Base-by-base conservation (phyloP, 2,113 vertebrate species). In the Mirza zaza region DNA sequence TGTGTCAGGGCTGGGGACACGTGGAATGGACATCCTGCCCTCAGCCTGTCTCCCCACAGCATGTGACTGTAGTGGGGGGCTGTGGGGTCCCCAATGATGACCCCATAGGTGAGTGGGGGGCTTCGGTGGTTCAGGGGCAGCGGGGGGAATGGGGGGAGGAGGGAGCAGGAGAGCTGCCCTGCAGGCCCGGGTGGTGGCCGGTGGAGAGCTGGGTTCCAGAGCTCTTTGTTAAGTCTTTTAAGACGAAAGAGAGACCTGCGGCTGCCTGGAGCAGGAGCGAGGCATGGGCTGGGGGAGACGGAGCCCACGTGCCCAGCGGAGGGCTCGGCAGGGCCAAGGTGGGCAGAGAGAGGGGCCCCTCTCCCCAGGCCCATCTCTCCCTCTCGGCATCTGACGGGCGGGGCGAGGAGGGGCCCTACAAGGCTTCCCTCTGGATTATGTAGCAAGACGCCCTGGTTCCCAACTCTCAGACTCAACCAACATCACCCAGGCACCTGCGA, bases 321-420 rank as follows among this genome's bases (percentile, higher is more conserved):
- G 70, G 70, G 39, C 70, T 45, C 11, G 42, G 42, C 42, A 48
- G 27, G 42, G 61, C 10, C 59, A 11, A 11, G 2, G 55, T 14
- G 55, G 55, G 55, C 6, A 55, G 34, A 55, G 14, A n/a, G n/a
- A 67, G 65, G 65, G 6, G 6, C 50, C 27, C 45, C 75, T 5
- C 4, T 5, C 8, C 45, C 29, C 45, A 76, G 29, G 15, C 67
- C 34, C 1, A 8, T 12, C 75, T 52, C 48, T 52, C 76, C 9
- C 27, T 50, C 75, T 50, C 0, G 4, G 27, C n/a, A 42, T n/a
- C 57, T 3, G 13, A 63, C 0, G 4, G 4, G 10, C 10, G 1
- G 27, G 5, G 27, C 11, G 0, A 63, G 61, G 61, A 63, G 25
- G 55, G 55, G 55, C 18, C 18, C 55, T 21, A 21, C 21, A 57